Evolutionary conservation across 2,888 invertebrate genomes (phyloP).

Genomic region (Cerastis leucographa): DNA sequence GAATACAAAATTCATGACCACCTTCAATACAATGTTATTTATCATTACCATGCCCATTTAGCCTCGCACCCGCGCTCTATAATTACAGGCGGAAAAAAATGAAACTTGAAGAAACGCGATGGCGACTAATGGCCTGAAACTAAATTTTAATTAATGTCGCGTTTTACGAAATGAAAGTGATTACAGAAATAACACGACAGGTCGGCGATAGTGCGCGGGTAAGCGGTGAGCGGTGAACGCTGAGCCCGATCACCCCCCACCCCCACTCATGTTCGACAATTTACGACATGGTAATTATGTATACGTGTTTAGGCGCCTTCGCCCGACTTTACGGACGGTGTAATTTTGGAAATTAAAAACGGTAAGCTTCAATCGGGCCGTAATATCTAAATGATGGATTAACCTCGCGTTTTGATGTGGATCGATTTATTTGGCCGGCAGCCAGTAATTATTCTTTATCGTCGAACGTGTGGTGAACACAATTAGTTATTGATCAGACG

Average conservation of each 20-base stretch:
- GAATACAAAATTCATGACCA: slow-evolving; percentile 89
- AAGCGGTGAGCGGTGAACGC: slow-evolving; percentile 71
- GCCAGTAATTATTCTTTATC: slow-evolving; percentile 90
- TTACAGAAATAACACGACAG: slow-evolving; percentile 90
- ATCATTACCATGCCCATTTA: slow-evolving; percentile 89
- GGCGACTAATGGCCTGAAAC: slow-evolving; percentile 90
- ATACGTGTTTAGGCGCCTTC: slow-evolving; percentile 86
- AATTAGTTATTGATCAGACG: slow-evolving; percentile 90
- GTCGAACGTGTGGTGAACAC: slow-evolving; percentile 89
- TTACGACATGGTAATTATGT: slow-evolving; percentile 88
- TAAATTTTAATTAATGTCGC: slow-evolving; percentile 91
- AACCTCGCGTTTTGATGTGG: slow-evolving; percentile 89
- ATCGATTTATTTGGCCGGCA: slow-evolving; percentile 90
- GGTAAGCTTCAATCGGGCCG: slow-evolving; percentile 88
- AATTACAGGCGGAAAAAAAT: slow-evolving; percentile 88
- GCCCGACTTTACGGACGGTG: slow-evolving; percentile 77
- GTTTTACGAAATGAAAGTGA: slow-evolving; percentile 90
- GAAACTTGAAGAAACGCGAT: slow-evolving; percentile 89
- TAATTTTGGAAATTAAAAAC: slow-evolving; percentile 91
- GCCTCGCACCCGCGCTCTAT: slow-evolving; percentile 86
- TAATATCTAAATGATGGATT: slow-evolving; percentile 91
- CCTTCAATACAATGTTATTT: slow-evolving; percentile 89
- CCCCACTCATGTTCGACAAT: slow-evolving; percentile 85
- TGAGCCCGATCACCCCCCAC: slow-evolving; percentile 73
- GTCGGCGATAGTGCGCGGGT: slow-evolving; percentile 79